Evolutionary conservation across 2,113 vertebrate species (phyloP).

Genomic region (Rhegmatorhina hoffmannsi): DNA sequence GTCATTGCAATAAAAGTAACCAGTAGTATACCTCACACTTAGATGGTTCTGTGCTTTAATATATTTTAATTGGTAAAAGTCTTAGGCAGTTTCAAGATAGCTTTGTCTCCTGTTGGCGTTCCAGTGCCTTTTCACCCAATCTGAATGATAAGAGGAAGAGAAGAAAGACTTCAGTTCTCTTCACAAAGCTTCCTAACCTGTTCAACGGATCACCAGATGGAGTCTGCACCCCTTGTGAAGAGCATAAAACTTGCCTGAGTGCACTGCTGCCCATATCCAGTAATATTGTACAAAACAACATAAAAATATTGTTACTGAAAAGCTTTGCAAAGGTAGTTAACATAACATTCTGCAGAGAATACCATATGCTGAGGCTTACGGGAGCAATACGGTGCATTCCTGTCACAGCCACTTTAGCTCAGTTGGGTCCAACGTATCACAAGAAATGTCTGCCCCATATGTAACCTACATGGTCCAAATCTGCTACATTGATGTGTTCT

Average conservation of each 20-base stretch:
- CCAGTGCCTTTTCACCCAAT: neutral
- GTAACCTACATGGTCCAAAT: neutral
- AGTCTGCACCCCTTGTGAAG: neutral
- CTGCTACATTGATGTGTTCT: neutral
- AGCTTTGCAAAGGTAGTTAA: neutral
- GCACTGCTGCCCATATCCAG: neutral
- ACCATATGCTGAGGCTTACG: neutral
- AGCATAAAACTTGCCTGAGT: neutral
- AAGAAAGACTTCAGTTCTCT: neutral
- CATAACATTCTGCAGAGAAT: neutral
- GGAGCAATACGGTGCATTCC: neutral
- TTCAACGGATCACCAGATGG: neutral
- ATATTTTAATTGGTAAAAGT: neutral
- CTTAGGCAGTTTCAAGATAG: neutral
- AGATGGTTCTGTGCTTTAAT: neutral
- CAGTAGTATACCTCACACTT: neutral
- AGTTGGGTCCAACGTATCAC: neutral
- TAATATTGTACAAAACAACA: neutral
- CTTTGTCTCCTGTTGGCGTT: neutral
- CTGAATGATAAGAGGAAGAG: neutral
- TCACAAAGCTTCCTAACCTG: neutral
- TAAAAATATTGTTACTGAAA: neutral
- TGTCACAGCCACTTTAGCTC: neutral
- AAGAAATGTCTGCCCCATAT: neutral
- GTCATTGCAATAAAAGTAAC: neutral